phyloP scores from a whole-genome alignment of 1,140 invertebrate genomes.

The Elysia chlorotica region DNA sequence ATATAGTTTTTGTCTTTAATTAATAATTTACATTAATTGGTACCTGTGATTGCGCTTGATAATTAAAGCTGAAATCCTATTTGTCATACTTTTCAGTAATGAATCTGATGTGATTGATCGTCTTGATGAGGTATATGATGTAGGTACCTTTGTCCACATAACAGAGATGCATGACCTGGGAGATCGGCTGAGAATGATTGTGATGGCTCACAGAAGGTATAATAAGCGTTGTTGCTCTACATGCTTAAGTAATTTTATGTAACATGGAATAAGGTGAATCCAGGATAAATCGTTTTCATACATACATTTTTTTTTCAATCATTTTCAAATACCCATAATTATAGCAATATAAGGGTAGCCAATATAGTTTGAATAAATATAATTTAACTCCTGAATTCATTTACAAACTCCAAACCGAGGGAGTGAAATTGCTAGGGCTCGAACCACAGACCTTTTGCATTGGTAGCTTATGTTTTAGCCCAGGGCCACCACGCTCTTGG shows the following conservation, averaged over 20 bases:
- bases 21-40: no score
- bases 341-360: no score
- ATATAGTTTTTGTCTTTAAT: constrained; percentile 27
- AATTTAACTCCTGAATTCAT: no score
- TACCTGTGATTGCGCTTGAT: no score
- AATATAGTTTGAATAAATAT: no score
- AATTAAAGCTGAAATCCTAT: background rate
- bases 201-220: constrained; percentile 87
- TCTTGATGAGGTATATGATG: constrained; percentile 84
- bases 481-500: no score
- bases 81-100: constrained; percentile 67
- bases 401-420: no score
- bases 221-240: background rate
- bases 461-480: no score
- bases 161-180: constrained; percentile 96
- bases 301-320: background rate
- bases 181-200: constrained; percentile 86
- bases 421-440: no score
- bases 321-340: no score
- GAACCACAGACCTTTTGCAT: no score
- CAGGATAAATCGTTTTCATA: background rate
- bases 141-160: constrained; percentile 98
- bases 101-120: constrained; percentile 85
- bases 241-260: background rate
- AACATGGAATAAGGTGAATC: background rate